These are phyloP conservation scores for Eumerus sabulonum DNA, from an alignment of 2,888 invertebrate species.

Conservation along the genomic window DNA sequence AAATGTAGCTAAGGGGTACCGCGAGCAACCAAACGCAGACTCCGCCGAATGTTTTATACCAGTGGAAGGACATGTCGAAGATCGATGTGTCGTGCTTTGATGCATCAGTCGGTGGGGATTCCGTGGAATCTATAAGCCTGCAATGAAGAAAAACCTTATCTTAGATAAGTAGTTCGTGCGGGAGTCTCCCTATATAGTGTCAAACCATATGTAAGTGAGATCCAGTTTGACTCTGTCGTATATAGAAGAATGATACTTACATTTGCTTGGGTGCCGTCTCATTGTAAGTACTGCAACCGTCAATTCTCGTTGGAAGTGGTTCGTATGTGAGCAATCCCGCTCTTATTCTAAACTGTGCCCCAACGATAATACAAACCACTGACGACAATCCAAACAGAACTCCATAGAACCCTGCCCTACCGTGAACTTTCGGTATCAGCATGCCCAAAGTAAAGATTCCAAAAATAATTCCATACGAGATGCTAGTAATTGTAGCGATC, in stretches of 20 bases:
- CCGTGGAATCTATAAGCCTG: constrained; percentile 32
- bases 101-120: constrained; percentile 60
- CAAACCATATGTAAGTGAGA: no score
- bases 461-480: constrained; percentile 82
- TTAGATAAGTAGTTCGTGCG: no score
- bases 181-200: no score
- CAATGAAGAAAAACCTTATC: neutral
- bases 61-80: constrained; percentile 82
- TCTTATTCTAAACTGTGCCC: constrained; percentile 73
- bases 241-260: constrained; percentile 70
- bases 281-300: constrained; percentile 72
- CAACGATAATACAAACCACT: constrained; percentile 75
- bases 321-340: constrained; percentile 73
- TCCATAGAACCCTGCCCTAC: constrained; percentile 71
- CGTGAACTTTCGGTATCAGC: constrained; percentile 83
- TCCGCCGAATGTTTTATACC: constrained; percentile 81
- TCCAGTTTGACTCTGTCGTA: no score
- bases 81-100: constrained; percentile 78
- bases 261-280: constrained; percentile 65
- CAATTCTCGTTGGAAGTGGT: constrained; percentile 73
- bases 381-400: constrained; percentile 73
- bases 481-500: constrained; percentile 78
- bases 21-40: constrained; percentile 80
- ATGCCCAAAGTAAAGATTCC: constrained; percentile 85
- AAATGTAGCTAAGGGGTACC: constrained; percentile 80